Percentiles rank a stretch among this genome's conserved stretches.
Evolutionary conservation across 2,888 invertebrate genomes (phyloP).

Genomic region (Phyto melanocephala): DNA sequence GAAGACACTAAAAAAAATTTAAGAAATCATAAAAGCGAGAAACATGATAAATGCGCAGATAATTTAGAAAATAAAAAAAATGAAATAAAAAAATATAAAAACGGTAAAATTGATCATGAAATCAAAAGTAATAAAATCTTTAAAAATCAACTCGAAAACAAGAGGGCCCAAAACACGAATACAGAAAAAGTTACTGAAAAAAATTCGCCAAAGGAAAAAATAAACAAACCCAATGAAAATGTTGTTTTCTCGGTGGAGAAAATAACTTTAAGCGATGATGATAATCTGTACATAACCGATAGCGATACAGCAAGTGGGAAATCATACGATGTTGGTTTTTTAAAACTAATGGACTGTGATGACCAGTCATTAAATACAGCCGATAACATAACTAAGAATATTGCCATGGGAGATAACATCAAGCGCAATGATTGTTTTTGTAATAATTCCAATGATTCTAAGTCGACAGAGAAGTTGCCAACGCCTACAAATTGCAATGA

Average conservation of each 20-base stretch:
- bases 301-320: conserved; percentile 38
- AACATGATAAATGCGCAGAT: no score
- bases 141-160: neutral
- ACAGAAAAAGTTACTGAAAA: no score
- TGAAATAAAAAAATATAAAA: no score
- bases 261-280: conserved; percentile 46
- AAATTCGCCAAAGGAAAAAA: neutral
- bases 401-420: neutral
- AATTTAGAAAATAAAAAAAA: no score
- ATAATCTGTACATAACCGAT: conserved; percentile 19
- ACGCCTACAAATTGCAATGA: neutral
- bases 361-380: neutral
- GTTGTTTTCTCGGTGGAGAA: conserved; percentile 47
- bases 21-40: neutral
- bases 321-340: neutral
- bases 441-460: neutral
- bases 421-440: neutral
- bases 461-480: neutral
- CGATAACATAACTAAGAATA: neutral
- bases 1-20: neutral
- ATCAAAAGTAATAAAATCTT: no score
- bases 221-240: neutral
- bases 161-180: no score
- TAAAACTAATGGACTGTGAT: neutral
- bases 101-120: no score